Conservation (phyloP, 92 coral and sea anemone genomes). For the Epizoanthus rinbou region DNA sequence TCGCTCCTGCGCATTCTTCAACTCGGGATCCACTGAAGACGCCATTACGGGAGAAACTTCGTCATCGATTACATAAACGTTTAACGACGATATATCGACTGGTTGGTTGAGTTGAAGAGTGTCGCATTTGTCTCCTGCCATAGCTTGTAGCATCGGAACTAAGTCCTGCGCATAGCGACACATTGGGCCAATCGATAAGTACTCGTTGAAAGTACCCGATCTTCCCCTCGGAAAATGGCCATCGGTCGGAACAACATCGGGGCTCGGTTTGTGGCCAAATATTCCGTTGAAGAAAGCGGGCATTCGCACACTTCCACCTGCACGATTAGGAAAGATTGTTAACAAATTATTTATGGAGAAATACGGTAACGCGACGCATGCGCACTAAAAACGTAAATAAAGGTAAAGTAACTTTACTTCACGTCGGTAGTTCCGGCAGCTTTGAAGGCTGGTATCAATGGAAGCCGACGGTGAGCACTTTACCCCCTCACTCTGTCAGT, state of each 20-base stretch:
- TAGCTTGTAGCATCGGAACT: constrained; percentile 69
- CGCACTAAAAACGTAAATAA: too few species aligned
- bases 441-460: too few species aligned
- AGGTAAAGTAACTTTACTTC: too few species aligned
- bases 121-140: constrained; percentile 69
- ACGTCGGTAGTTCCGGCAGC: too few species aligned
- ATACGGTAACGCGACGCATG: background rate
- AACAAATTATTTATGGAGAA: too few species aligned
- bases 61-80: constrained; percentile 62
- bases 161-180: constrained; percentile 82
- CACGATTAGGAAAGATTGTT: background rate
- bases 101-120: constrained; percentile 56
- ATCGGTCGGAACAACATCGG: constrained; percentile 73
- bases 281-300: constrained; percentile 91
- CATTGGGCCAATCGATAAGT: constrained; percentile 82
- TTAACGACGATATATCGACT: constrained; percentile 76
- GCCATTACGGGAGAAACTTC: constrained; percentile 64
- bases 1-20: constrained; percentile 49
- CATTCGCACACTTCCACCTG: constrained; percentile 86
- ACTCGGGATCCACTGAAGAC: constrained; percentile 61
- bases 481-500: too few species aligned
- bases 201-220: constrained; percentile 70
- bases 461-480: too few species aligned
- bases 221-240: constrained; percentile 84
- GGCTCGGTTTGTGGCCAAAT: constrained; percentile 87